phyloP scores from a whole-genome alignment of 2,888 invertebrate species.

The Oithona nana region DNA sequence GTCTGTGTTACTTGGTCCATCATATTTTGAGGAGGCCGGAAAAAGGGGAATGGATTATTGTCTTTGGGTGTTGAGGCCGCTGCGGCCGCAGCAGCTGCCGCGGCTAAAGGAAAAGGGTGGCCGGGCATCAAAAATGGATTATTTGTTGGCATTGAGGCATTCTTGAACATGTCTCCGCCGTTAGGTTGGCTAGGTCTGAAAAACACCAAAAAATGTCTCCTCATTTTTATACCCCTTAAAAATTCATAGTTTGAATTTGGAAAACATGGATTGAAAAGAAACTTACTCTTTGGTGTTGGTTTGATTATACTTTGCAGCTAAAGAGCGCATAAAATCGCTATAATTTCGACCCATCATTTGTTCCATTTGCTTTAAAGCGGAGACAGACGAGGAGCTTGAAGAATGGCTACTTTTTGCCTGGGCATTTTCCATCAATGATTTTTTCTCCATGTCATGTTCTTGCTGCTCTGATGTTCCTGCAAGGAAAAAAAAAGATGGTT shows the following conservation, averaged over 20 bases:
- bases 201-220: no score
- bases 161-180: no score
- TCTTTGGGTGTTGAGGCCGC: background rate
- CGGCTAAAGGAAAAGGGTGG: background rate
- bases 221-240: no score
- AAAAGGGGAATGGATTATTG: background rate
- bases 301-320: slow-evolving; percentile 23
- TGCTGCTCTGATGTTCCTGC: no score
- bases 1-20: background rate
- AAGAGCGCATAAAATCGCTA: slow-evolving; percentile 23
- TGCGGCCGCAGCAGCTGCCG: background rate
- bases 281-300: background rate
- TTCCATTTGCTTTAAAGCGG: background rate
- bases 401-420: no score
- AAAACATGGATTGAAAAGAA: no score
- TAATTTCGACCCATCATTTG: slow-evolving; percentile 19
- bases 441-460: background rate
- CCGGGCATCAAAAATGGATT: background rate
- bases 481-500: no score
- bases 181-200: no score
- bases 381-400: no score
- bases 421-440: background rate
- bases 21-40: background rate
- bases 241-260: no score
- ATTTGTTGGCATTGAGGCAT: background rate